phyloP scores from a whole-genome alignment of 2,113 vertebrate genomes.

The Bostrychus sinensis region DNA sequence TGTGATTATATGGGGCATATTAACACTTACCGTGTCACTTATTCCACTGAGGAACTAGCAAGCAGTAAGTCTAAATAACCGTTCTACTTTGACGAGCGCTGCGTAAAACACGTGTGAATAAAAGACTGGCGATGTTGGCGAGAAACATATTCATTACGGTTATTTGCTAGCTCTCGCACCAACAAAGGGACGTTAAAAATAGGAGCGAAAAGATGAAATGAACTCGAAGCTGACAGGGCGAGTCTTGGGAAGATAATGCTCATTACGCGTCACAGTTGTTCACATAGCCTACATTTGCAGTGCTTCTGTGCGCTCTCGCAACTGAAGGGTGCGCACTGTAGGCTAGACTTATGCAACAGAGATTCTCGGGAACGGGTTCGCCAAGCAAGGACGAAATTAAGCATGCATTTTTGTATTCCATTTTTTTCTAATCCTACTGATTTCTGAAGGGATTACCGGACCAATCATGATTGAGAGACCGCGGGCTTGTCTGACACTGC shows the following conservation, averaged over 20 bases:
- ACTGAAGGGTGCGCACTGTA: constrained; percentile 19
- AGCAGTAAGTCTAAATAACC: no score
- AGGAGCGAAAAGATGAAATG: no score
- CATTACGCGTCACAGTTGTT: constrained; percentile 8
- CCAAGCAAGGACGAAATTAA: constrained; percentile 69
- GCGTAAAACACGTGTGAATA: no score
- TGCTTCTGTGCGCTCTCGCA: constrained; percentile 13
- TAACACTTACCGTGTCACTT: no score
- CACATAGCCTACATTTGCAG: constrained; percentile 1
- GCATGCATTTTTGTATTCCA: constrained; percentile 73
- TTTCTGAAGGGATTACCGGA: constrained; percentile 80
- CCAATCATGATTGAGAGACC: constrained; percentile 72
- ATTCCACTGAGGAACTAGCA: no score
- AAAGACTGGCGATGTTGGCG: neutral
- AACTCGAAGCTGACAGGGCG: no score
- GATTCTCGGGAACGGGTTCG: constrained; percentile 42
- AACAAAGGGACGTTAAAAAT: no score
- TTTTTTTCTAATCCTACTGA: constrained; percentile 78
- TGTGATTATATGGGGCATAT: no score
- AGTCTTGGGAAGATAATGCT: neutral
- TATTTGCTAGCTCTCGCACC: no score
- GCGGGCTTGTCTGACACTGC: constrained; percentile 46
- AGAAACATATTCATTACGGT: neutral
- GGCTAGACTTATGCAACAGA: constrained; percentile 69
- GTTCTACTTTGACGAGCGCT: no score